A percentile compares a stretch with the other conserved stretches of the same genome.
phyloP scores from a whole-genome alignment of 1,140 invertebrate species.

The Anthonomus grandis region DNA sequence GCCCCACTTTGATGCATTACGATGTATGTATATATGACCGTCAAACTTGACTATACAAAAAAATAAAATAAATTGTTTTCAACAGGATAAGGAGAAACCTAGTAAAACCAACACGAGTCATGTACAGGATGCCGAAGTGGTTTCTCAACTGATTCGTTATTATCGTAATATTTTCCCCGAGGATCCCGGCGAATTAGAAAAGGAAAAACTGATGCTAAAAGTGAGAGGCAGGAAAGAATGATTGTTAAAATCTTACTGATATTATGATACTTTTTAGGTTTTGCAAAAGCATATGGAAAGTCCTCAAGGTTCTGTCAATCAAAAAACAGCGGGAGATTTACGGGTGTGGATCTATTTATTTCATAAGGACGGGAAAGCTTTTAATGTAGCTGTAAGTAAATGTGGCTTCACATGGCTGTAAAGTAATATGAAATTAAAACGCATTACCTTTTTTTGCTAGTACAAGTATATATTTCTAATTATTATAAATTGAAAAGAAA shows the following conservation, averaged over 20 bases:
- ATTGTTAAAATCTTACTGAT: background rate
- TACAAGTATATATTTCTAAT: background rate
- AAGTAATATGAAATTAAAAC: too few species aligned
- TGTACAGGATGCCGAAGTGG: constrained; percentile 32
- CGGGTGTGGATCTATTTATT: constrained; percentile 74
- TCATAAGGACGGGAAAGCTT: constrained; percentile 56
- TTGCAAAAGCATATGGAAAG: constrained; percentile 59
- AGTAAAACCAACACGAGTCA: constrained; percentile 21
- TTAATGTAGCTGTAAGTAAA: constrained; percentile 60
- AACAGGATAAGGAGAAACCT: constrained; percentile 32
- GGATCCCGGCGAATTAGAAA: constrained; percentile 56
- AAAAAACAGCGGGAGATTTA: constrained; percentile 72
- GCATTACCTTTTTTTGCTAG: too few species aligned
- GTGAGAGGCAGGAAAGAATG: constrained; percentile 27
- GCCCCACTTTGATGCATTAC: constrained; percentile 74
- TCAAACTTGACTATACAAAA: background rate
- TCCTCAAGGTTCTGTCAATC: constrained; percentile 48
- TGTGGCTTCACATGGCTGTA: too few species aligned
- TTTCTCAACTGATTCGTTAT: constrained; percentile 43
- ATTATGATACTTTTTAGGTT: constrained; percentile 35
- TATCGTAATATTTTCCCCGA: constrained; percentile 62
- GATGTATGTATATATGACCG: constrained; percentile 48
- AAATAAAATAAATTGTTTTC: background rate
- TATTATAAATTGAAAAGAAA: background rate
- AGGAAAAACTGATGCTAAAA: constrained; percentile 68